These are phyloP conservation scores for Lepidonotus clava DNA, from an alignment of 2,888 invertebrate species.

Conservation along the genomic window DNA sequence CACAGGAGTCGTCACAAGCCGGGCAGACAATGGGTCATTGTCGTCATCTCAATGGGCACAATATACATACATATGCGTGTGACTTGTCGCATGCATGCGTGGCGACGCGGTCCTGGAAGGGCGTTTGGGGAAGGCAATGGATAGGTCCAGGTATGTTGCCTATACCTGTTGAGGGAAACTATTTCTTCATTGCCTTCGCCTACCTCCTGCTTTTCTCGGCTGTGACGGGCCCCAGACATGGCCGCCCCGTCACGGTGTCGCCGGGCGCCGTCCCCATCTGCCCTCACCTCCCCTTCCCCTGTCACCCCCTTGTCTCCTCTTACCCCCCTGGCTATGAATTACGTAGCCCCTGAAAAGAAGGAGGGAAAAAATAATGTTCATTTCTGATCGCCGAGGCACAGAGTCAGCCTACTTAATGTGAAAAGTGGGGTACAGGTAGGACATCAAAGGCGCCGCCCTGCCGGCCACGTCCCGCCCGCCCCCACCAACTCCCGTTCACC, in stretches of 20 bases:
- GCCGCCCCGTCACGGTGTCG: slow-evolving; percentile 23
- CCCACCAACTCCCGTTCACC: background rate
- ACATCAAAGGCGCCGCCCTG: background rate
- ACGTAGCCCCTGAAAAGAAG: background rate
- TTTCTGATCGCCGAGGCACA: slow-evolving; percentile 34
- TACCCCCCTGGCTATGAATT: slow-evolving; percentile 37
- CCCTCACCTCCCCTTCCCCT: background rate
- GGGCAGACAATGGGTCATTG: background rate
- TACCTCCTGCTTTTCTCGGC: no score
- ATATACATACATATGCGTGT: background rate
- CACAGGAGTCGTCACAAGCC: background rate
- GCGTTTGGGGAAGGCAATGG: no score
- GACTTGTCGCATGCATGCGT: background rate
- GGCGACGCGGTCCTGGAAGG: background rate
- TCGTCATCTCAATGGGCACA: background rate
- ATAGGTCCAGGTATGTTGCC: no score
- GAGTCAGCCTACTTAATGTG: slow-evolving; percentile 31
- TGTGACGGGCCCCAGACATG: background rate
- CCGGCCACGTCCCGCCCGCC: background rate
- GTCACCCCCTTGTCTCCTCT: background rate
- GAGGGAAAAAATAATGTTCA: slow-evolving; percentile 42
- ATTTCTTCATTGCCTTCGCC: no score
- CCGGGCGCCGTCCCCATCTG: background rate
- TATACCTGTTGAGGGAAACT: no score
- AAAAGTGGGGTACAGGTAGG: slow-evolving; percentile 16